phyloP scores from a whole-genome alignment of 2,888 invertebrate genomes.

The Tachina fera region DNA sequence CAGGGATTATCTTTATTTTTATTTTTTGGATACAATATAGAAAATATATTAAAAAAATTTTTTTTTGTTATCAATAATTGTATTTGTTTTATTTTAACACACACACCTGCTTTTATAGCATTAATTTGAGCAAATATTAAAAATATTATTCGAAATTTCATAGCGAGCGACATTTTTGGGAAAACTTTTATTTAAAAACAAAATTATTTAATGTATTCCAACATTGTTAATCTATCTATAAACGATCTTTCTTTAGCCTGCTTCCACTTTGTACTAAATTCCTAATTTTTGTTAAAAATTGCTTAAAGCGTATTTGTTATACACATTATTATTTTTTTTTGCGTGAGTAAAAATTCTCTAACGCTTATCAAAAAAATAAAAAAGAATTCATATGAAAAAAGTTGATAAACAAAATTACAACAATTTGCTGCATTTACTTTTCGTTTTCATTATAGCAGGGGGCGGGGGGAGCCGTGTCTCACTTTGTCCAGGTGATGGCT shows the following conservation, averaged over 20 bases:
- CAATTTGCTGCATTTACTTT: conserved; percentile 39
- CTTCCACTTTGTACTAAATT: conserved; percentile 46
- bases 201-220: conserved; percentile 15
- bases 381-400: conserved; percentile 14
- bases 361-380: conserved; percentile 47
- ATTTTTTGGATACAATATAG: conserved; percentile 1
- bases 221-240: not conserved
- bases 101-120: conserved; percentile 53
- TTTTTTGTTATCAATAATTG: not conserved
- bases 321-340: conserved; percentile 23
- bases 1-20: conserved; percentile 76
- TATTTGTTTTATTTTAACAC: not conserved
- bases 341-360: conserved; percentile 60
- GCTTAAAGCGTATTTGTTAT: conserved; percentile 36
- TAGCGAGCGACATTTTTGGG: conserved; percentile 11
- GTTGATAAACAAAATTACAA: conserved; percentile 65
- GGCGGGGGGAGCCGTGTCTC: not conserved
- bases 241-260: conserved; percentile 14
- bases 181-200: not conserved
- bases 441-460: not conserved
- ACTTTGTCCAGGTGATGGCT: conserved; percentile 6
- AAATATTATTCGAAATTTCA: not conserved
- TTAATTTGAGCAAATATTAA: conserved; percentile 1
- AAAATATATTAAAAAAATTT: not conserved
- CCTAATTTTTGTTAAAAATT: conserved; percentile 47